Conservation (phyloP, 2,797 vertebrate genomes). For the Xenopus petersii region DNA sequence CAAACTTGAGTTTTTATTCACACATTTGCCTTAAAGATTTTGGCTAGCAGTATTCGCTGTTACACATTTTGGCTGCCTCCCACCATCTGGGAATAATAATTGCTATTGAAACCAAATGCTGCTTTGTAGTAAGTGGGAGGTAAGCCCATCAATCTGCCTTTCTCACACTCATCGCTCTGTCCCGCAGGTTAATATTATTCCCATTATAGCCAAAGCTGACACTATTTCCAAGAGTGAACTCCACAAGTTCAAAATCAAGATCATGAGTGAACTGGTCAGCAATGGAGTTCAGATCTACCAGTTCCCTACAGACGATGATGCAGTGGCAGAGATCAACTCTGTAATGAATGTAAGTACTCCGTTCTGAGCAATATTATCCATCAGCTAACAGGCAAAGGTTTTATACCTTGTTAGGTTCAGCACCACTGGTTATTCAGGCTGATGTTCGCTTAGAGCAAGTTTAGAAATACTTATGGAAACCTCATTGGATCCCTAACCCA, state of each 20-base stretch:
- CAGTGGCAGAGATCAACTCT: constrained; percentile 91
- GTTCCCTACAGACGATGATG: constrained; percentile 93
- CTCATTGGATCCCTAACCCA: no score
- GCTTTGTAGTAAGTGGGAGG: not conserved
- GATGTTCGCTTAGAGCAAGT: no score
- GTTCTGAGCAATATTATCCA: no score
- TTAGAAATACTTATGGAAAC: no score
- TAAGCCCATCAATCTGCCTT: not conserved
- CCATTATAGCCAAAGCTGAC: constrained; percentile 96
- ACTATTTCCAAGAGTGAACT: constrained; percentile 97
- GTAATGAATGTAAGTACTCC: constrained; percentile 91
- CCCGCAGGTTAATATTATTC: constrained; percentile 94
- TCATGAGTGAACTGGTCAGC: constrained; percentile 97
- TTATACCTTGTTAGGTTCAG: no score
- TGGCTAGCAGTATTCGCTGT: not conserved
- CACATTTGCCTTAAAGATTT: no score
- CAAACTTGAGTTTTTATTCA: no score
- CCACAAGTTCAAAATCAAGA: constrained; percentile 98
- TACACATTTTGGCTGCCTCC: no score
- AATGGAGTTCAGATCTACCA: constrained; percentile 98
- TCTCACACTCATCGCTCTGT: not conserved
- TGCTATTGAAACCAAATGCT: not conserved
- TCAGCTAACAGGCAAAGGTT: no score
- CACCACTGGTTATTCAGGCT: no score
- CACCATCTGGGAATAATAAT: constrained; percentile 2